These are phyloP conservation scores for Chloromyia formosa DNA, from an alignment of 2,888 invertebrate species.

Conservation along the genomic window DNA sequence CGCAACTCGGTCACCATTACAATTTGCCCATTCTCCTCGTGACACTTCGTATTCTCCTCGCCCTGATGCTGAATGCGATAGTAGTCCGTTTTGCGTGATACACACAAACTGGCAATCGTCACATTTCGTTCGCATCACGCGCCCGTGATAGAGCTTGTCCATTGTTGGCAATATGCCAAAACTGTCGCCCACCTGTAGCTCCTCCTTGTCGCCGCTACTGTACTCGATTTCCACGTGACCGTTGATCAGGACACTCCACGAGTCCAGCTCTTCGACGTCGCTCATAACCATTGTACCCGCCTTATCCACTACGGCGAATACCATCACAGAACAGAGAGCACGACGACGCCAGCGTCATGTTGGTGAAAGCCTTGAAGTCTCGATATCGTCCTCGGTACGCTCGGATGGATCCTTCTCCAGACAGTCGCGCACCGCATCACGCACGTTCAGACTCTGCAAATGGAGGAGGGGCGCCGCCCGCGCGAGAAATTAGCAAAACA, in stretches of 20 bases:
- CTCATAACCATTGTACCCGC: conserved; percentile 97
- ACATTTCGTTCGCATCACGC: conserved; percentile 95
- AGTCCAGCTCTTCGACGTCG: conserved; percentile 98
- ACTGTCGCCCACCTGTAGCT: conserved; percentile 91
- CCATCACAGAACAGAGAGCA: conserved; percentile 96
- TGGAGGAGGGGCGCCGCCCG: too few relatives aligned
- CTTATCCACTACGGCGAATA: conserved; percentile 98
- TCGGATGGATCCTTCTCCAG: conserved; percentile 97
- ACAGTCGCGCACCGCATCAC: conserved; percentile 96
- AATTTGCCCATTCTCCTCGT: conserved; percentile 88
- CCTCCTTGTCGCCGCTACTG: conserved; percentile 79
- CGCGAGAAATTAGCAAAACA: too few relatives aligned
- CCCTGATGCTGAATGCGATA: conserved; percentile 86
- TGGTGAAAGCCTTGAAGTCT: conserved; percentile 95
- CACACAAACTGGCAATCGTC: conserved; percentile 99
- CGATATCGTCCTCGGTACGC: conserved; percentile 94
- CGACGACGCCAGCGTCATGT: conserved; percentile 97
- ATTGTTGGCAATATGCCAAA: conserved; percentile 98
- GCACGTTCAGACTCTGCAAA: conserved; percentile 80
- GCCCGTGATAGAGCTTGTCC: conserved; percentile 93
- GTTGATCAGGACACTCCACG: conserved; percentile 98
- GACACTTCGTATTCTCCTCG: conserved; percentile 92
- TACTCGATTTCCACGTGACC: conserved; percentile 95
- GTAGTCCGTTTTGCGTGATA: conserved; percentile 95
- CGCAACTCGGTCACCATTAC: conserved; percentile 93